These are phyloP conservation scores for Liolophura sinensis DNA, from an alignment of 1,140 invertebrate genomes.

Conservation along the genomic window DNA sequence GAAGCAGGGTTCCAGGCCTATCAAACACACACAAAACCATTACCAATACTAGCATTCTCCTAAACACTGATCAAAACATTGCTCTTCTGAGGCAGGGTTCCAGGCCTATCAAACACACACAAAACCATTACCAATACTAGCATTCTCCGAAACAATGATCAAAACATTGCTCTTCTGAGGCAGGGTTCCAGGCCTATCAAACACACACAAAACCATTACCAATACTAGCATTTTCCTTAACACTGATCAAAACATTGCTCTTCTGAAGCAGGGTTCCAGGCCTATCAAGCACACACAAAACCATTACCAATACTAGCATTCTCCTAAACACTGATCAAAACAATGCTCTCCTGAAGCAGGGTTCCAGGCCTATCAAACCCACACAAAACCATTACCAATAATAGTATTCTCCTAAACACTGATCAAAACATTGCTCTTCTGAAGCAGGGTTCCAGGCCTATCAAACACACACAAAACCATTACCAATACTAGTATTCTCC, in stretches of 20 bases:
- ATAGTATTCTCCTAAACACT: too few relatives aligned
- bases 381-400: too few relatives aligned
- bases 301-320: not conserved
- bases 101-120: slow-evolving; percentile 19
- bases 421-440: slow-evolving; percentile 42
- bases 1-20: too few relatives aligned
- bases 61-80: slow-evolving; percentile 42
- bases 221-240: too few relatives aligned
- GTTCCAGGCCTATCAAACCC: too few relatives aligned
- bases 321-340: not conserved
- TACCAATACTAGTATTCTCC: not conserved
- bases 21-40: too few relatives aligned
- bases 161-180: too few relatives aligned
- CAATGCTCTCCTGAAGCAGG: too few relatives aligned
- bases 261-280: slow-evolving; percentile 40
- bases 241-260: slow-evolving; percentile 42
- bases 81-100: slow-evolving; percentile 42
- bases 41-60: too few relatives aligned
- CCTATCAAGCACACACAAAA: slow-evolving; percentile 9
- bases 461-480: not conserved
- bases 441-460: slow-evolving; percentile 39
- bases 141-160: not conserved
- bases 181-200: too few relatives aligned
- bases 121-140: not conserved
- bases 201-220: too few relatives aligned